Evolutionary conservation across 2,113 vertebrate genomes (phyloP).

Genomic region (Ibidorhyncha struthersii): DNA sequence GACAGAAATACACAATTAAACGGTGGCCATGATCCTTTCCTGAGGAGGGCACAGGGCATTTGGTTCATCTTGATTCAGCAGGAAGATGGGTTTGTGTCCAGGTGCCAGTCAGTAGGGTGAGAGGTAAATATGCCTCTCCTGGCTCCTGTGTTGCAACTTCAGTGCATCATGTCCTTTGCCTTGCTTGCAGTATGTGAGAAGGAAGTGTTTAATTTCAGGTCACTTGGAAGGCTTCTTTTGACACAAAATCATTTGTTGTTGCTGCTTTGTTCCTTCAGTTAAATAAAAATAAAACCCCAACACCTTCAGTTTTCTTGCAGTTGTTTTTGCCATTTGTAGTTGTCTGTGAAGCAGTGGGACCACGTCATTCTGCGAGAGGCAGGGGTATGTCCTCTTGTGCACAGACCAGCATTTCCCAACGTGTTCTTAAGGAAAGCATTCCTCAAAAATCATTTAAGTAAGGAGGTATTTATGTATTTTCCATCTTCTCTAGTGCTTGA

Average conservation of each 20-base stretch:
- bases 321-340: not conserved
- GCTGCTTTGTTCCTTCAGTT: not conserved
- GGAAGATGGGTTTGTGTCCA: not conserved
- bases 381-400: not conserved
- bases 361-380: rapidly evolving
- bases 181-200: rapidly evolving
- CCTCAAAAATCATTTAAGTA: not conserved
- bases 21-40: not conserved
- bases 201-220: not conserved
- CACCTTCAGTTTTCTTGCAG: not conserved
- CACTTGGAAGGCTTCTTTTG: not conserved
- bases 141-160: not conserved
- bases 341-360: not conserved
- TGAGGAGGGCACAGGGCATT: not conserved
- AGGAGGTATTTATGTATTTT: not conserved
- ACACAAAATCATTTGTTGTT: not conserved
- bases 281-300: not conserved
- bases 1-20: rapidly evolving
- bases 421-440: not conserved
- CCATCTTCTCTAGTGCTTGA: not conserved
- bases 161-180: not conserved
- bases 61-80: not conserved
- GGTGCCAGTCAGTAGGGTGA: not conserved
- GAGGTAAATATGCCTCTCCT: not conserved
- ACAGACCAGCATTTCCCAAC: not conserved